A percentile compares a stretch with the other conserved stretches of the same genome.
phyloP scores from a whole-genome alignment of 2,797 vertebrate genomes.

The Schizothorax lantsangensis region DNA sequence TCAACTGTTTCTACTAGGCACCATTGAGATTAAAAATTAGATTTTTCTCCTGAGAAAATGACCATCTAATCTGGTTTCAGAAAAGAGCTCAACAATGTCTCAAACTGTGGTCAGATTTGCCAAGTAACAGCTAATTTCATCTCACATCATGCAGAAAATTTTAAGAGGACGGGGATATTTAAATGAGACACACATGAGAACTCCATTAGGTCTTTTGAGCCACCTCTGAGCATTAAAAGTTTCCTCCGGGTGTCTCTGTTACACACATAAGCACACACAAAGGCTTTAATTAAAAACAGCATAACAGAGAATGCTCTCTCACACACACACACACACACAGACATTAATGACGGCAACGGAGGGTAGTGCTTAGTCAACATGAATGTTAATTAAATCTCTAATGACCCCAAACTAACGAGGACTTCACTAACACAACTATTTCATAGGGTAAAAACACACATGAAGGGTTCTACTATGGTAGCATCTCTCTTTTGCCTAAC shows the following conservation, averaged over 20 bases:
- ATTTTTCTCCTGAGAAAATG: background rate
- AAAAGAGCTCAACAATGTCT: constrained; percentile 10
- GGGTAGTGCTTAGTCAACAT: constrained; percentile 39
- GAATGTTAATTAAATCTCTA: constrained; percentile 48
- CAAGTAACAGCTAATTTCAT: background rate
- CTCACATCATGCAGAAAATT: background rate
- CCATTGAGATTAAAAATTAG: background rate
- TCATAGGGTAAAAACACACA: constrained; percentile 11
- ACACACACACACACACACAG: constrained; percentile 1
- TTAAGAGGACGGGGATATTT: background rate
- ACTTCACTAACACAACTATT: constrained; percentile 38
- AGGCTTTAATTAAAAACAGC: constrained; percentile 40
- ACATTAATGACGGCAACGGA: constrained; percentile 15
- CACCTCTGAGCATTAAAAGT: constrained; percentile 3
- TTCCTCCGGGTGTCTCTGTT: constrained; percentile 2
- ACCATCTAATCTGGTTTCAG: background rate
- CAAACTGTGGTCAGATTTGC: background rate
- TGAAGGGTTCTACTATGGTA: background rate
- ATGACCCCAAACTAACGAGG: constrained; percentile 34
- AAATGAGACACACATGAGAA: constrained; percentile 17
- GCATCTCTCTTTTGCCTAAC: background rate
- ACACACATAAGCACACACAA: constrained; percentile 20
- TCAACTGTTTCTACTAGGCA: background rate
- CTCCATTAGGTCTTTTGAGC: background rate
- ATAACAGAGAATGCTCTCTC: constrained; percentile 2